Evolutionary conservation across 2,797 vertebrate species (phyloP).

Genomic region (Pempheris klunzingeri): DNA sequence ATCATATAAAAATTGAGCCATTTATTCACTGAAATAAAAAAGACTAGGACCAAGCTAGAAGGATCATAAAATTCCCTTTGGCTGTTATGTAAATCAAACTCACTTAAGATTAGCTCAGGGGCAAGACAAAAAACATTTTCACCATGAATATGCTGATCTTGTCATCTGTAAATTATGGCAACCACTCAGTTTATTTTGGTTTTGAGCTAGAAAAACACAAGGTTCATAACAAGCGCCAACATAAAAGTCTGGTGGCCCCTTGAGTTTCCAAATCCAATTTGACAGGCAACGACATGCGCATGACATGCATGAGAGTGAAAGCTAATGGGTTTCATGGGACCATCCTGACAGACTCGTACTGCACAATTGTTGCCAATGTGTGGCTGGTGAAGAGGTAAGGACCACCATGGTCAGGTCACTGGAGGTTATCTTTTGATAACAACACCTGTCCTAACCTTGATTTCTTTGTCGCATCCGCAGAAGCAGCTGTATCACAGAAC

Average conservation of each 20-base stretch:
- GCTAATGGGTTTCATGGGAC: slow-evolving; percentile 79
- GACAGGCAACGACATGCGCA: slow-evolving; percentile 70
- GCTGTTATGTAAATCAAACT: slow-evolving; percentile 30
- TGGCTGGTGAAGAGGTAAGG: slow-evolving; percentile 9
- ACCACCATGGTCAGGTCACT: slow-evolving; percentile 9
- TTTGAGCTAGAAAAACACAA: slow-evolving; percentile 33
- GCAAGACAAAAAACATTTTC: slow-evolving; percentile 26
- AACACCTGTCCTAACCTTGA: slow-evolving; percentile 14
- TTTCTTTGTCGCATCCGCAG: slow-evolving; percentile 6
- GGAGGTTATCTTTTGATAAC: slow-evolving; percentile 27
- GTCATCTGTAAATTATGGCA: slow-evolving; percentile 40
- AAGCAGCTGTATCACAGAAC: background rate
- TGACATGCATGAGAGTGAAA: slow-evolving; percentile 67
- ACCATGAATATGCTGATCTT: slow-evolving; percentile 36
- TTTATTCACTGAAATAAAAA: slow-evolving; percentile 10
- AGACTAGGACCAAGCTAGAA: slow-evolving; percentile 11
- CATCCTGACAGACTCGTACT: slow-evolving; percentile 41
- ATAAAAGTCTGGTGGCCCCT: slow-evolving; percentile 58
- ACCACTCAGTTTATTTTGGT: slow-evolving; percentile 37
- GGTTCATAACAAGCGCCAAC: slow-evolving; percentile 22
- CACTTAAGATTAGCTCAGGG: slow-evolving; percentile 35
- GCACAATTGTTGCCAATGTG: slow-evolving; percentile 51
- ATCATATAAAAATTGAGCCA: background rate
- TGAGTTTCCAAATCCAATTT: slow-evolving; percentile 73
- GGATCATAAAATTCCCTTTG: slow-evolving; percentile 23